Base-by-base conservation (phyloP, 2,113 vertebrate species). In the Otolemur garnettii region DNA sequence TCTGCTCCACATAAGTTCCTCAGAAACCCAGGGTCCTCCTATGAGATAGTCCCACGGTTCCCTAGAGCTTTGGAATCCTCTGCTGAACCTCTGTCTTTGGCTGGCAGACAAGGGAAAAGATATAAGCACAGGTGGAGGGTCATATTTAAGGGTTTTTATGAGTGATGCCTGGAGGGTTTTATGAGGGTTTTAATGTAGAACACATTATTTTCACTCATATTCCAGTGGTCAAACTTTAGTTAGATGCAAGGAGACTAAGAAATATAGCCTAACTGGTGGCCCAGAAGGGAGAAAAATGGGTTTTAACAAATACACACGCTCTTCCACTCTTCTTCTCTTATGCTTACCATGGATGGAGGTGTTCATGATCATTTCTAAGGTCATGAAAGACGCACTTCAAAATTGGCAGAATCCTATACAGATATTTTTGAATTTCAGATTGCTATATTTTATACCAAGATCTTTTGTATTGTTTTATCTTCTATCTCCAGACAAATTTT, bases 341-440 rank as follows among this genome's bases (percentile, higher is more conserved):
- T 50, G 11, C 26, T 68, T 75, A 35, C 26, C 64, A 22, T 87
- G 42, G 28, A 22, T 94, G 14, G 12, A 26, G 3, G 5, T 26
- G 38, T 91, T 84, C 57, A 92, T 11, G 81, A 87, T 87, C 74
- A 88, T 88, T 94, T 80, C 68, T 50, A 81, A 78, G n/a, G 90
- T 59, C 15, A 77, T 33, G 24, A 42, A 90, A 95, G 90, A 77
- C 26, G 72, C 84, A 57, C 59, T 94, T 77, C 21, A 81, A 91
- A 71, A 94, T 80, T 77, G 64, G 50, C 60, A 55, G 28, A 81
- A 75, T 38, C 7, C 21, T 53, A 1, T n/a, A 21, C 0, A 90
- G 10, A 93, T n/a, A 24, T 14, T 77, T 95, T 80, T 94, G 50
- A 94, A 71, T 96, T 94, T 95, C 59, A 77, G 72, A 90, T 45